Conservation (phyloP, 1,140 invertebrate species). For the Hydropsyche tenuis region DNA sequence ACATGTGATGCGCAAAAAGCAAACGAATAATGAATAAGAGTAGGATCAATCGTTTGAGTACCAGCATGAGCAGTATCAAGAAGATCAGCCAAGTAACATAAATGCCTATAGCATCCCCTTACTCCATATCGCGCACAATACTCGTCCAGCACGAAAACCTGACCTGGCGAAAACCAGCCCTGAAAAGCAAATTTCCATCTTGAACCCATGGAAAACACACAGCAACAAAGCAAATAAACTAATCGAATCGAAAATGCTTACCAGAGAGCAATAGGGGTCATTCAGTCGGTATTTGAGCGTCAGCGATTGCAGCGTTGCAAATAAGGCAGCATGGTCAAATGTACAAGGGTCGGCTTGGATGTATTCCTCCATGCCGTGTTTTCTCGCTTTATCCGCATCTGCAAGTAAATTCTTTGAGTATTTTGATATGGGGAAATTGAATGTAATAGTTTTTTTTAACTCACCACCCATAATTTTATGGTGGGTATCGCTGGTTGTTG, state of each 20-base stretch:
- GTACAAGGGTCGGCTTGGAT: conserved; percentile 98
- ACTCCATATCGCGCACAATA: conserved; percentile 98
- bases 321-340: conserved; percentile 93
- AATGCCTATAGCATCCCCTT: conserved; percentile 93
- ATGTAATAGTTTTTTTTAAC: background rate
- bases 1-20: conserved; percentile 99
- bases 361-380: conserved; percentile 99
- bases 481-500: conserved; percentile 77
- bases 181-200: conserved; percentile 59
- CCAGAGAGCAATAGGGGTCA: conserved; percentile 97
- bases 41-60: conserved; percentile 93
- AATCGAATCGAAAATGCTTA: conserved; percentile 58
- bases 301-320: conserved; percentile 89
- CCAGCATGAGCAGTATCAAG: conserved; percentile 95
- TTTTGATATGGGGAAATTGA: background rate
- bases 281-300: conserved; percentile 95
- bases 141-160: conserved; percentile 98
- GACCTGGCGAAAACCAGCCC: conserved; percentile 99
- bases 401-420: conserved; percentile 38
- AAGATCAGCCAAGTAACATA: conserved; percentile 95
- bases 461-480: conserved; percentile 63
- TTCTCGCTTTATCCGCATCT: conserved; percentile 95
- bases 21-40: conserved; percentile 97
- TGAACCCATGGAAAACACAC: too few relatives aligned
- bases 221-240: background rate